Evolutionary conservation across 2,113 vertebrate genomes (phyloP), one percentile per base, ranked within the genome.

Genomic region (Zingel zingel): DNA sequence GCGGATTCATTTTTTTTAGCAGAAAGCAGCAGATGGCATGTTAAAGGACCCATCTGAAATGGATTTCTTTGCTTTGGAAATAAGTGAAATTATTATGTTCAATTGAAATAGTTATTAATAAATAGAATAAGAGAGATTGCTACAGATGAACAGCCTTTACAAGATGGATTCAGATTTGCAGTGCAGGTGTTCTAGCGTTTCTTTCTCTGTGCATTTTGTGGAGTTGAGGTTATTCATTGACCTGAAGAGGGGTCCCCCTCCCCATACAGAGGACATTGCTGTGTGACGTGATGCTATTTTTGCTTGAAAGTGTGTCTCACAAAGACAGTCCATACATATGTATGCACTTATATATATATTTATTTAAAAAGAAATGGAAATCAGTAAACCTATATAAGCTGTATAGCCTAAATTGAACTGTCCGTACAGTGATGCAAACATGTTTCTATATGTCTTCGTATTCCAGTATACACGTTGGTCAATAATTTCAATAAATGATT

Each of bases 401-500:
- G 36, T 54, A 33, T 33, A 59, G 33, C 65, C 62, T 47, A 5
- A 47, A 25, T 27, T 21, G 39, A 70, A 72, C 10, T 45, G 59
- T 81, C 57, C 27, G 64, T 43, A 43, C 16, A 63, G 71, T 79
- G 74, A 71, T 80, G 68, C 14, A 67, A 43, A 61, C 61, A 74
- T 73, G 63, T 86, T 79, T 85, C 19, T 23, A n/a, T 66, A 19
- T 88, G 83, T 84, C 57, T 64, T 84, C 16, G 16, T 70, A 78
- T 83, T 71, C 8, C n/a, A 73, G 43, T 81, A 30, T 58, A 33
- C 56, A 62, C 39, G 47, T 86, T 64, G 25, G 48, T 83, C 25
- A 33, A n/a, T 67, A 6, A 74, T 79, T 87, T 88, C 53, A 92
- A 92, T 90, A 90, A 92, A 92, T 54, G 0, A 33, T 3, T 54